Base-by-base conservation (phyloP, 2,797 vertebrate genomes). In the Synanceia verrucosa region DNA sequence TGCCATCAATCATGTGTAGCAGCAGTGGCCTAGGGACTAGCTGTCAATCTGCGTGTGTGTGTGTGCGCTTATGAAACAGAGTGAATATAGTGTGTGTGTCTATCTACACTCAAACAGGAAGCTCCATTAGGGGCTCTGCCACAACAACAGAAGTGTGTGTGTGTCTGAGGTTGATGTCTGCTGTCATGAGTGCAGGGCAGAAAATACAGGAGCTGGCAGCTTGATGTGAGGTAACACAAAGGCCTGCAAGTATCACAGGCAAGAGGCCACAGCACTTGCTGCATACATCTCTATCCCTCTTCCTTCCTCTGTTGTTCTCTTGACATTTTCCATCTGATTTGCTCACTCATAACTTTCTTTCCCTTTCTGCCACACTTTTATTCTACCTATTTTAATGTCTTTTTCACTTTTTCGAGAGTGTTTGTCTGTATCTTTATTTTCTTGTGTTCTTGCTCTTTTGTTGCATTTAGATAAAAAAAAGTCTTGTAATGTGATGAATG, bases 1-100 rank as follows among this genome's bases (percentile, higher is more conserved):
- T 81, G 84, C 92, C 89, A 92, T 92, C 90, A 92, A 93, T 93
- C 90, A 93, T 83, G 81, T 79, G 74, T 89, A 81, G 86, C 90
- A 83, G 87, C 81, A 57, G 72, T 81, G 82, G 87, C 86, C 89
- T 67, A 78, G 88, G 86, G 89, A 91, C 87, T 73, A 73, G 84
- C 89, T 90, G 90, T 92, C 90, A 91, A 90, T 91, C 90, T 90
- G 59, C 16, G 34, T 41, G 81, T 63, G 86, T 48, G 48, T 36
- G 70, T 70, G 81, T 79, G 82, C 77, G 61, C 61, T 77, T 87
- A 67, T 51, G 53, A 81, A 75, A 78, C 75, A 39, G 41, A 46
- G 48, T 56, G 44, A 2, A 18, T 41, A 41, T 41, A n/a, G 44
- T 12, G 66, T 66, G 70, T 65, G 64, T 73, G 84, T 76, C 60